Conservation (phyloP, 2,888 invertebrate genomes). For the Polyommatus iphigenia region DNA sequence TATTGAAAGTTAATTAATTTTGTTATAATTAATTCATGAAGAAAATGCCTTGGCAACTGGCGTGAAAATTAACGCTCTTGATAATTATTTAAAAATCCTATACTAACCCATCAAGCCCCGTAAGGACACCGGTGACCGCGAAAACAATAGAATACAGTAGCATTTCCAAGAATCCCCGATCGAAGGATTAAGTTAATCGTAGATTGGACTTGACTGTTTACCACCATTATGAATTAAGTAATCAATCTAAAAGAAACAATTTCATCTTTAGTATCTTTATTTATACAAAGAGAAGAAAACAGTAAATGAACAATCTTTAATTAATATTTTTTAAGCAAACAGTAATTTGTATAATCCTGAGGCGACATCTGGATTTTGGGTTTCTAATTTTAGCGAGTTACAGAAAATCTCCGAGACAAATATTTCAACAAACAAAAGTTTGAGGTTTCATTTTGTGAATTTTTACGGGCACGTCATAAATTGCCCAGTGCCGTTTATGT, state of each 20-base stretch:
- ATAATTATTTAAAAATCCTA: neutral
- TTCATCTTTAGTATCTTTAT: neutral
- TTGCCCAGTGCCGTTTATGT: neutral
- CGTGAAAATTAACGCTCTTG: neutral
- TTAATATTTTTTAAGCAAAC: conserved; percentile 5
- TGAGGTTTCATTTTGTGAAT: conserved; percentile 2
- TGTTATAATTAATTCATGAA: neutral
- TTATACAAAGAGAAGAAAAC: neutral
- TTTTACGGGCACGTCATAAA: neutral
- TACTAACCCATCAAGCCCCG: too few relatives aligned
- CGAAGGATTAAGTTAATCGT: too few relatives aligned
- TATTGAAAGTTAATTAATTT: neutral
- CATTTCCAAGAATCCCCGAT: too few relatives aligned
- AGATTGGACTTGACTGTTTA: neutral
- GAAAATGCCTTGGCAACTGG: neutral
- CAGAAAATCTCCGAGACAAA: neutral
- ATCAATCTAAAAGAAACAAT: neutral
- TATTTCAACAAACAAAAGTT: conserved; percentile 17
- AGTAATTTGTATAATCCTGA: neutral
- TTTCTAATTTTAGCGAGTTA: neutral
- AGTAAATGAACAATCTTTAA: neutral
- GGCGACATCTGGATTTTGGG: neutral
- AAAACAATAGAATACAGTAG: too few relatives aligned
- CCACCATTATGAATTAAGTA: neutral
- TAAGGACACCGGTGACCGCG: too few relatives aligned